phyloP scores from a whole-genome alignment of 2,113 vertebrate genomes.

The Arenaria interpres region DNA sequence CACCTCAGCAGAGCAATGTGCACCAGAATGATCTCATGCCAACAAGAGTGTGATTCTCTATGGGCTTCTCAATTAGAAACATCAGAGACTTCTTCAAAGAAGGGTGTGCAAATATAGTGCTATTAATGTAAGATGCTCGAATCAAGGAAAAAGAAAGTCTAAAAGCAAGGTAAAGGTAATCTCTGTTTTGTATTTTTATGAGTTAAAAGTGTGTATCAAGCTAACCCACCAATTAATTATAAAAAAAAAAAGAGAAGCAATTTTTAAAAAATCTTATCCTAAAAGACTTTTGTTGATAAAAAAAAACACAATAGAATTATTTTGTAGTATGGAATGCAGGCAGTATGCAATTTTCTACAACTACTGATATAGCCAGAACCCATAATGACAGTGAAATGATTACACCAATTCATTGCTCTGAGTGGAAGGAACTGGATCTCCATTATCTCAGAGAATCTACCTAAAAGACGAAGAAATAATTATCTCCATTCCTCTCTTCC shows the following conservation, averaged over 20 bases:
- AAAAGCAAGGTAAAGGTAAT: background rate
- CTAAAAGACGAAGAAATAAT: background rate
- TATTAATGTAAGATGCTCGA: background rate
- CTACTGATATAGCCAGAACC: background rate
- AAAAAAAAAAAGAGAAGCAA: accelerated
- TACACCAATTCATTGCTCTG: background rate
- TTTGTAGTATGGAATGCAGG: background rate
- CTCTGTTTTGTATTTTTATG: background rate
- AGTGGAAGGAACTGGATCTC: background rate
- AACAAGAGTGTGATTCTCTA: background rate
- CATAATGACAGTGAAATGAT: background rate
- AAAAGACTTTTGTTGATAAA: background rate
- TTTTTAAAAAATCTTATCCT: background rate
- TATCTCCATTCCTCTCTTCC: background rate
- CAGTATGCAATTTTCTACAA: background rate
- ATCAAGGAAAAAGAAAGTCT: background rate
- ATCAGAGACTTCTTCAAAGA: background rate
- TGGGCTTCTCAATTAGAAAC: background rate
- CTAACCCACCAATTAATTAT: background rate
- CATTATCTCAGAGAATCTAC: background rate
- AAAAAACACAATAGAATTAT: background rate
- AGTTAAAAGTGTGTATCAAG: background rate
- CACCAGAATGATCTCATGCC: background rate
- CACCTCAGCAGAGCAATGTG: background rate
- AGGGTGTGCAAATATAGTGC: background rate